Conservation (phyloP, 2,888 invertebrate genomes). For the Syrphus vitripennis region DNA sequence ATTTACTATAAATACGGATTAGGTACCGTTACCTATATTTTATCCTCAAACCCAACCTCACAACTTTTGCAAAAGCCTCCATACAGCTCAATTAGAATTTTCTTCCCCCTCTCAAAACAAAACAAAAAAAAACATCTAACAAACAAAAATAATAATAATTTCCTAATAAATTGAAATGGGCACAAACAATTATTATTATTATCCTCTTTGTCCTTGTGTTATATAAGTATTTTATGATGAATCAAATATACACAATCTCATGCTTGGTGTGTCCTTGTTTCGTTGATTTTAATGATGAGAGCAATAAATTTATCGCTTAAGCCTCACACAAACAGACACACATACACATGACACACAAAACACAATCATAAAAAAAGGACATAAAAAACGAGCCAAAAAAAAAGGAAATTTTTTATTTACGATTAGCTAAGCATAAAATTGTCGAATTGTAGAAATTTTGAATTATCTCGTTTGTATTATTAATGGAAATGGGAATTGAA, state of each 20-base stretch:
- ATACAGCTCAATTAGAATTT: background rate
- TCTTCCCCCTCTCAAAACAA: background rate
- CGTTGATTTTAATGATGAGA: constrained; percentile 35
- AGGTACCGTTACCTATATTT: background rate
- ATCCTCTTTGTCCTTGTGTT: constrained; percentile 15
- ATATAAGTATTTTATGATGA: background rate
- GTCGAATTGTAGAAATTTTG: constrained; percentile 32
- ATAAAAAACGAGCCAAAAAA: constrained; percentile 1
- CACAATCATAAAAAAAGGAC: background rate
- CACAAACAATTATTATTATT: constrained; percentile 37
- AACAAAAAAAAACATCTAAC: background rate
- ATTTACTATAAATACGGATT: constrained; percentile 11
- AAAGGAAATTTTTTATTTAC: constrained; percentile 10
- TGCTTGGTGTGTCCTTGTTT: background rate
- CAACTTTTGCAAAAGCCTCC: background rate
- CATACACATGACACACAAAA: background rate
- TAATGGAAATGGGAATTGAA: constrained; percentile 14
- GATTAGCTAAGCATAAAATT: constrained; percentile 45
- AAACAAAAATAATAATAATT: background rate
- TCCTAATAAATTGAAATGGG: constrained; percentile 3
- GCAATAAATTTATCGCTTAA: constrained; percentile 40
- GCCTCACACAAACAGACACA: background rate
- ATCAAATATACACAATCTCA: background rate
- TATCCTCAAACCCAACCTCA: background rate
- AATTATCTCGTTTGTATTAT: constrained; percentile 38